Evolutionary conservation across 1,140 invertebrate genomes (phyloP), one percentile per base, ranked within the genome.

Genomic region (Drosophila asahinai): DNA sequence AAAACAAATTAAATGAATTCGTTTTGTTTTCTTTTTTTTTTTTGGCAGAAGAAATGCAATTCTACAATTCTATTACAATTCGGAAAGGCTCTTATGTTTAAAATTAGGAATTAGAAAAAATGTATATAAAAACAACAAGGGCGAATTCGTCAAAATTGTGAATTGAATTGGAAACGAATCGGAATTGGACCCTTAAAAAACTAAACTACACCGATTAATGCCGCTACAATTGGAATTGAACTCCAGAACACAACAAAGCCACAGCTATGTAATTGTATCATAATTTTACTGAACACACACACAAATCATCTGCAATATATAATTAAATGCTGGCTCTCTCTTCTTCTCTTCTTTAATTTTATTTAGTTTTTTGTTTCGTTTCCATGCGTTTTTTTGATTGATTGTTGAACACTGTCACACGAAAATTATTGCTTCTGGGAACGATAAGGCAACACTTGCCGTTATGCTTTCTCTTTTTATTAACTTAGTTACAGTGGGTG

Each of bases 191-290:
- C 72, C 72, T 74, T 75, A 55, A 74, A 72, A 49, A 73, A 63
- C 72, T 75, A 75, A 74, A 48, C 49, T 73, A 71, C 52, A 68
- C 67, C 67, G 67, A 55, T 71, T 70, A 70, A 70, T 70, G 67
- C 63, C 48, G 48, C 67, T 70, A 70, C 63, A 67, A 71, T 43
- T 68, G 19, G 33, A 68, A 57, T 64, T 38, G 51, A 64, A 43
- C 51, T 64, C 36, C 62, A 12, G 62, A 57, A 43, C 48, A 63
- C 47, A 62, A 67, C 25, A 67, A 67, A 47, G 40, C 47, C 62
- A 47, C 64, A 71, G 67, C 66, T 33, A 66, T 48, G 14, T 42
- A 62, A 42, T 38, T 48, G 52, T 55, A 57, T 40, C 19, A 57
- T 40, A 1, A 19, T 48, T 49, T 27, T 71, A 47, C 48, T 68